Conservation (phyloP, 2,113 vertebrate species). For the Terrapene triunguis region DNA sequence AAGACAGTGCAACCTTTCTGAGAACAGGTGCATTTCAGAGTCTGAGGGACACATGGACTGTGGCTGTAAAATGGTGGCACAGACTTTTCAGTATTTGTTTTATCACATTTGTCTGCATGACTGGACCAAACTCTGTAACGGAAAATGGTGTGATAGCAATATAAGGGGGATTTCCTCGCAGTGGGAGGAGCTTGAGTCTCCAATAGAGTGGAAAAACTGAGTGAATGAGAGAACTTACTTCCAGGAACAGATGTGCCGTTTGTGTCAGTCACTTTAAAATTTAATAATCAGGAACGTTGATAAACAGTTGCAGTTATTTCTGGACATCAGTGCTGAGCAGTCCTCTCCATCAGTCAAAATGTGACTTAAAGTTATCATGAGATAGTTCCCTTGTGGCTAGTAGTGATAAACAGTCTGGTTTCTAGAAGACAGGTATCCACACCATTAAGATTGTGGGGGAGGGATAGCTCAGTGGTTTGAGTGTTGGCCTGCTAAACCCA, state of each 20-base stretch:
- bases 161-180: not conserved
- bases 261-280: slow-evolving; percentile 54
- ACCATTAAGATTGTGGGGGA: not conserved
- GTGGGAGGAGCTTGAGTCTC: not conserved
- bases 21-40: not conserved
- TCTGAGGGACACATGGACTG: not conserved
- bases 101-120: not conserved
- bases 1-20: not conserved
- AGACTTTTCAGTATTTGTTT: not conserved
- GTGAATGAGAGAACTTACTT: accelerated
- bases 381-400: not conserved
- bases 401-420: not conserved
- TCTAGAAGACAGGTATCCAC: not conserved
- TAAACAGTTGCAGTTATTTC: not conserved
- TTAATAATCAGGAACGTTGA: slow-evolving; percentile 49
- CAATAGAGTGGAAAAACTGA: not conserved
- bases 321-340: slow-evolving; percentile 12
- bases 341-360: not conserved
- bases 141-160: not conserved
- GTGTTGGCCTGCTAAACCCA: no score
- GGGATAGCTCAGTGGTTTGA: no score
- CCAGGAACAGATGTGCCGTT: not conserved
- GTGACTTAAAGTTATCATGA: not conserved
- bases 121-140: not conserved
- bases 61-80: not conserved